Conservation (phyloP, 2,797 vertebrate genomes). For the Microhierax caerulescens region DNA sequence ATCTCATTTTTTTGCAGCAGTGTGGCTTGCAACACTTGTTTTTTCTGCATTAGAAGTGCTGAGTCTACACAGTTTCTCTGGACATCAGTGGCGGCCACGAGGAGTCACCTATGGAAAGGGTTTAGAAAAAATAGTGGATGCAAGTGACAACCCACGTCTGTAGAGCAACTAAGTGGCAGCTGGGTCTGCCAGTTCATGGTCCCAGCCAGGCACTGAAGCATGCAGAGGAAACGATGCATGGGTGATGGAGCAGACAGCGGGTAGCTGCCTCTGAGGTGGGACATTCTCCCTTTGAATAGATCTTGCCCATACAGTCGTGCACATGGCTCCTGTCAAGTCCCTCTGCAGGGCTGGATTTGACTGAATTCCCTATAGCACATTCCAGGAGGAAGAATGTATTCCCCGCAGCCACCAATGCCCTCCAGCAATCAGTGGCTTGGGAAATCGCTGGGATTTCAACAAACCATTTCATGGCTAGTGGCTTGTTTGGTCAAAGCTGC, state of each 20-base stretch:
- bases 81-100: background rate
- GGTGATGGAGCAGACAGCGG: background rate
- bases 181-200: background rate
- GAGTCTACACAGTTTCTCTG: background rate
- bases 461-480: background rate
- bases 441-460: background rate
- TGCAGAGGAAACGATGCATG: background rate
- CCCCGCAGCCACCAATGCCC: background rate
- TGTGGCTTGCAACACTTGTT: background rate
- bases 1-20: background rate
- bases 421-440: background rate
- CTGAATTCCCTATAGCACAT: background rate
- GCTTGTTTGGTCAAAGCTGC: background rate
- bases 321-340: background rate
- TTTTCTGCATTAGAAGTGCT: background rate
- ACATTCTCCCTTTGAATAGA: background rate
- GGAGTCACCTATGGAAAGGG: background rate
- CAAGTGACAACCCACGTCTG: background rate
- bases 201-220: background rate
- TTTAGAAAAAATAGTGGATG: background rate
- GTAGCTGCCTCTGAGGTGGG: background rate
- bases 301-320: background rate
- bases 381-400: background rate
- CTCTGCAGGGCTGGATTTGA: background rate
- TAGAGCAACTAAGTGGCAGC: background rate